These are phyloP conservation scores for Monochamus alternatus DNA, from an alignment of 2,888 invertebrate species.

Conservation along the genomic window DNA sequence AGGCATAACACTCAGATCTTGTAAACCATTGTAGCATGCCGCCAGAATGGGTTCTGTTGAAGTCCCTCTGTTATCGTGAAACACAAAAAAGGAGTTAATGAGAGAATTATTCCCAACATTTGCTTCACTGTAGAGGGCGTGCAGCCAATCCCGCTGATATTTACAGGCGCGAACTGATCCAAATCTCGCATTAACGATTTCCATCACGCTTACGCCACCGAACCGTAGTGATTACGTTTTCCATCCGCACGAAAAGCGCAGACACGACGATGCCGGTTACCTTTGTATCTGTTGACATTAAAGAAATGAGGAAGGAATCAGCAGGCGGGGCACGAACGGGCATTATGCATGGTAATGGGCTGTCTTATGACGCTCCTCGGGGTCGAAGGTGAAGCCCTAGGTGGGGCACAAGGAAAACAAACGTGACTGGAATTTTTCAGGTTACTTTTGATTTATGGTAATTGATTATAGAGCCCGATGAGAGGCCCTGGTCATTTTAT, in stretches of 20 bases:
- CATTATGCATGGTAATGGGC: slow-evolving; percentile 52
- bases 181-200: background rate
- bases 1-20: too few relatives aligned
- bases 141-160: too few relatives aligned
- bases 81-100: too few relatives aligned
- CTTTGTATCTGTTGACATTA: slow-evolving; percentile 34
- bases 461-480: slow-evolving; percentile 4
- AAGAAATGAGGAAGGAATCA: slow-evolving; percentile 43
- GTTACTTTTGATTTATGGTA: slow-evolving; percentile 9
- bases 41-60: too few relatives aligned
- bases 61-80: too few relatives aligned
- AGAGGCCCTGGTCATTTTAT: background rate
- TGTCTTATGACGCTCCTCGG: slow-evolving; percentile 49
- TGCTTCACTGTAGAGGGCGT: too few relatives aligned
- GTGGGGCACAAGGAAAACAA: slow-evolving; percentile 11
- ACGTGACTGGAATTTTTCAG: slow-evolving; percentile 19
- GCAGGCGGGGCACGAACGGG: slow-evolving; percentile 50
- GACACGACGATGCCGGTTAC: slow-evolving; percentile 19
- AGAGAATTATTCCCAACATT: too few relatives aligned
- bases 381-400: slow-evolving; percentile 50
- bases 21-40: too few relatives aligned
- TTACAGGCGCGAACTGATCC: background rate
- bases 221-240: slow-evolving; percentile 20
- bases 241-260: slow-evolving; percentile 16
- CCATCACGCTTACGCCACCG: background rate